Conservation (phyloP, 2,888 invertebrate species). For the Eueremaeus valkanovi region DNA sequence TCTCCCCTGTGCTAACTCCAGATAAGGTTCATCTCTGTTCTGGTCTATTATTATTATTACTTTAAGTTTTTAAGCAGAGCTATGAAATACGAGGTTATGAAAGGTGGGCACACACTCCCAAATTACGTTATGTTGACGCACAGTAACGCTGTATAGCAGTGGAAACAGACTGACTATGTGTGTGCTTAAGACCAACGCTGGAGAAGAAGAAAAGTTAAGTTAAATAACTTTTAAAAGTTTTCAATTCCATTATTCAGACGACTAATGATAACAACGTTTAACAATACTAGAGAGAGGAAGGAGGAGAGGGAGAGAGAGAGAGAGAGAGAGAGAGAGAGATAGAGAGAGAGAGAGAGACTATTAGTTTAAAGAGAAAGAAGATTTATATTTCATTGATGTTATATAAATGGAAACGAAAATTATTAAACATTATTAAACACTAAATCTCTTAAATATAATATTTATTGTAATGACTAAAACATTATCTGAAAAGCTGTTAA, state of each 20-base stretch:
- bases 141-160: not conserved
- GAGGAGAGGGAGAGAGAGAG: not conserved
- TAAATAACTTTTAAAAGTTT: not conserved
- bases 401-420: not conserved
- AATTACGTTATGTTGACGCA: constrained; percentile 24
- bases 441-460: constrained; percentile 17
- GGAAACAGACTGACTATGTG: not conserved
- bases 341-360: not conserved
- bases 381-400: not conserved
- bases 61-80: not conserved
- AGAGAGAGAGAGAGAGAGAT: not conserved
- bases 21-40: not conserved
- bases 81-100: constrained; percentile 20
- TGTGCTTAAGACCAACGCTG: not conserved
- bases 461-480: constrained; percentile 18
- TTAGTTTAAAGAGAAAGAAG: not conserved
- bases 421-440: not conserved
- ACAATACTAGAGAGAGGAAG: not conserved
- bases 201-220: not conserved
- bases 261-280: constrained; percentile 2
- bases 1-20: not conserved
- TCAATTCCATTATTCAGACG: not conserved
- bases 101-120: constrained; percentile 22
- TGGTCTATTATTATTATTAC: not conserved
- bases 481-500: constrained; percentile 23